phyloP scores from a whole-genome alignment of 2,797 vertebrate genomes.

The Acipenser oxyrinchus region DNA sequence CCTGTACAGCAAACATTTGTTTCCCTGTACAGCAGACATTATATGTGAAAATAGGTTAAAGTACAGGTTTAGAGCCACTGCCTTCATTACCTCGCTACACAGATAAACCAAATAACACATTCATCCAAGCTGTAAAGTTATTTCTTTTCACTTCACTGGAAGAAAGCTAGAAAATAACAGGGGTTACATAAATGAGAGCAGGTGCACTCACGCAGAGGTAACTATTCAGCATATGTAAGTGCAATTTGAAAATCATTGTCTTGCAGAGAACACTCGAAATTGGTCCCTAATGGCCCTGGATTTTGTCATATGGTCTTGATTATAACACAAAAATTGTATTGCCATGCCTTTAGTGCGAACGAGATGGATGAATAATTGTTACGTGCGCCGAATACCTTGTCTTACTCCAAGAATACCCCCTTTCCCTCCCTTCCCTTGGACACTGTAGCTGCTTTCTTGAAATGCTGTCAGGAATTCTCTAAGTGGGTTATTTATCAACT shows the following conservation, averaged over 20 bases:
- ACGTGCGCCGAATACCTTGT: constrained; percentile 64
- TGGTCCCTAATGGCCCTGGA: constrained; percentile 80
- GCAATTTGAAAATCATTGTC: constrained; percentile 80
- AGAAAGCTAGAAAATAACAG: constrained; percentile 37
- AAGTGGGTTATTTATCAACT: constrained; percentile 56
- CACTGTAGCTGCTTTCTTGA: constrained; percentile 46
- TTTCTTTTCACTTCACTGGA: constrained; percentile 47
- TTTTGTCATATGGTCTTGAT: constrained; percentile 84
- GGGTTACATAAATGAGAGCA: constrained; percentile 59
- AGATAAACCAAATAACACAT: constrained; percentile 43
- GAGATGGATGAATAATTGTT: constrained; percentile 81
- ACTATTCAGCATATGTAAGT: constrained; percentile 80
- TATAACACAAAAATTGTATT: constrained; percentile 83
- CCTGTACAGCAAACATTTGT: constrained; percentile 22
- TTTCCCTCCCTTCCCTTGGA: constrained; percentile 42
- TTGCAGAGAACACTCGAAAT: constrained; percentile 79
- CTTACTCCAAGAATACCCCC: constrained; percentile 44
- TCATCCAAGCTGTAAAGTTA: constrained; percentile 51
- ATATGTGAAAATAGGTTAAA: constrained; percentile 24
- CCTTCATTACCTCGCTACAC: constrained; percentile 38
- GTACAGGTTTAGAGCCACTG: constrained; percentile 31
- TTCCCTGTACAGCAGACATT: constrained; percentile 25
- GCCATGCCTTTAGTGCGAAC: constrained; percentile 70
- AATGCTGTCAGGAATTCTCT: constrained; percentile 55
- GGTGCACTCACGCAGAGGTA: constrained; percentile 70